A percentile compares a stretch with the other conserved stretches of the same genome.
phyloP scores from a whole-genome alignment of 1,140 invertebrate species.

The Subanguina moxae region DNA sequence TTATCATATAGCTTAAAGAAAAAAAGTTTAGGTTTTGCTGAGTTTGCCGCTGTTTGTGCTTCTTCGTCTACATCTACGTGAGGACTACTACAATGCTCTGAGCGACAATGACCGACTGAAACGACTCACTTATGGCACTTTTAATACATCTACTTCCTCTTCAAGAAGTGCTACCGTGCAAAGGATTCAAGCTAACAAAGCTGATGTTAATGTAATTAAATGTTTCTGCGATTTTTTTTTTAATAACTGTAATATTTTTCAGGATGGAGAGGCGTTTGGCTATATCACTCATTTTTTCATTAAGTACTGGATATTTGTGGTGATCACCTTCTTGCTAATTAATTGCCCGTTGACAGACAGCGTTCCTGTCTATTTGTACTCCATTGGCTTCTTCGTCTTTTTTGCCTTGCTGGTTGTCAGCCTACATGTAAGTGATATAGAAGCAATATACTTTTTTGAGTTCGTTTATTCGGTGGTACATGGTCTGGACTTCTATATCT shows the following conservation, averaged over 20 bases:
- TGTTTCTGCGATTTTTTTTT: conserved; percentile 4
- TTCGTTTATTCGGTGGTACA: too few species aligned
- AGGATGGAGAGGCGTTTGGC: conserved; percentile 24
- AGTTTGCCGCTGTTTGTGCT: conserved; percentile 55
- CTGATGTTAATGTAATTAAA: too few species aligned
- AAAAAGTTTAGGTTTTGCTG: conserved; percentile 44
- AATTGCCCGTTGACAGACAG: conserved; percentile 30
- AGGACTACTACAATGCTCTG: conserved; percentile 53
- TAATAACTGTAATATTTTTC: conserved; percentile 4
- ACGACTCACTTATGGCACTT: conserved; percentile 49
- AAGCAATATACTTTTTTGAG: neutral
- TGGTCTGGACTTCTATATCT: too few species aligned
- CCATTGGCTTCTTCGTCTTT: conserved; percentile 51
- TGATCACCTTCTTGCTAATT: conserved; percentile 47
- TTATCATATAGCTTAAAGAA: neutral
- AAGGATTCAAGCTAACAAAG: neutral
- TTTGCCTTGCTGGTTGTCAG: conserved; percentile 43
- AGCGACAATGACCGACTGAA: conserved; percentile 44
- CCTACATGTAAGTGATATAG: conserved; percentile 38
- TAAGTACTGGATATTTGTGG: conserved; percentile 53
- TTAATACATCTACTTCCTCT: conserved; percentile 26
- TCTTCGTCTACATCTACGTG: conserved; percentile 52
- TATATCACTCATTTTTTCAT: conserved; percentile 34
- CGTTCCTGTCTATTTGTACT: conserved; percentile 36
- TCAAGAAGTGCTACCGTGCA: neutral